Evolutionary conservation across 2,797 vertebrate species (phyloP), one percentile per base, ranked within the genome.

Genomic region (Antrozous pallidus): DNA sequence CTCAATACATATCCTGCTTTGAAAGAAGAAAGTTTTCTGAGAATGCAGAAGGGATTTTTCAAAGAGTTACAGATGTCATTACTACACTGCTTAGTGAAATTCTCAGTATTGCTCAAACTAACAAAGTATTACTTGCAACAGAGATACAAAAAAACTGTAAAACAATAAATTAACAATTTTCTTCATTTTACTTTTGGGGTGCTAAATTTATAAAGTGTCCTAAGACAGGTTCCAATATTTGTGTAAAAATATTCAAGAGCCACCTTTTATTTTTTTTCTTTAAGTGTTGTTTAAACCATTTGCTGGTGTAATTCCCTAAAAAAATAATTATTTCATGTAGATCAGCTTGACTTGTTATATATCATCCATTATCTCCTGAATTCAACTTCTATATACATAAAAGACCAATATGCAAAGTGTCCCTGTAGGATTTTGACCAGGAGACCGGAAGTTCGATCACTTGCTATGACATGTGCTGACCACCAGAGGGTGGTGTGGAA

Each of bases 301-400:
- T 81, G 77, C 88, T 93, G 40, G 49, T 93, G 93, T 90, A 81
- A 54, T 90, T 96, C 88, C 77, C 94, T 95, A 94, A 96, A 94
- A 94, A 95, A 54, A 61, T 47, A 77, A 71, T 80, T 93, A 91
- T 96, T 97, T 93, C 95, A 90, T 95, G 92, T 88, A 80, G 77
- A 89, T 49, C 81, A 90, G 51, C 75, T 94, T 87, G 67, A 91
- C 58, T 84, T 94, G 36, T 63, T 91, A 31, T 91, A 31, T 91
- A 51, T 80, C 49, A 96, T 77, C 54, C 90, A 70, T 82, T 93
- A 96, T 71, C 78, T 95, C 67, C 86, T 20, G 4, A 77, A 75
- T 63, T 79, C 33, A 91, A 31, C 58, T 74, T 65, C 56, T 58
- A 31, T 61, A 61, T 61, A 61, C 31, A 61, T 61, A 61, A 61